These are phyloP conservation scores for Tricholaema leucomelas DNA, from an alignment of 2,113 vertebrate species.

Conservation along the genomic window DNA sequence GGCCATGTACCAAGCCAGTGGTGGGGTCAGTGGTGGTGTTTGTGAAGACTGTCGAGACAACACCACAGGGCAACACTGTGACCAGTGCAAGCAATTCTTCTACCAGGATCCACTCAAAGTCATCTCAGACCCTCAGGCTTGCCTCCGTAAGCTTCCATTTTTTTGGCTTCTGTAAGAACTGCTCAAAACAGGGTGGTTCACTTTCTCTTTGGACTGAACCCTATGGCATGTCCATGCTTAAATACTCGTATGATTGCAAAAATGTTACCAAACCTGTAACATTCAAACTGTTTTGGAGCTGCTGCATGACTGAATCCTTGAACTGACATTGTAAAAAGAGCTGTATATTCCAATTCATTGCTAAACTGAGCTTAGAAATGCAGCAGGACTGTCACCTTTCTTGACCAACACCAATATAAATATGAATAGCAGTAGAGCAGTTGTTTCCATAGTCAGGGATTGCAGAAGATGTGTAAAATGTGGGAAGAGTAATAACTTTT, in stretches of 20 bases:
- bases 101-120: constrained; percentile 77
- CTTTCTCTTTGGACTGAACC: background rate
- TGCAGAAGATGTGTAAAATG: background rate
- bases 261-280: background rate
- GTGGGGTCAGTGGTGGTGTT: constrained; percentile 78
- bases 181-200: background rate
- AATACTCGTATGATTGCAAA: background rate
- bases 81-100: constrained; percentile 77
- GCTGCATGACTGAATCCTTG: background rate
- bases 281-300: background rate
- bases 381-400: background rate
- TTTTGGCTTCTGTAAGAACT: background rate
- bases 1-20: constrained; percentile 60
- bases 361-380: background rate
- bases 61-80: constrained; percentile 83
- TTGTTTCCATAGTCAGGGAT: background rate
- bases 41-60: constrained; percentile 84
- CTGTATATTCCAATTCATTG: background rate
- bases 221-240: background rate
- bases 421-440: background rate
- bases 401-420: background rate
- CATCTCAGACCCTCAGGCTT: constrained; percentile 69
- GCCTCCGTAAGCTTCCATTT: constrained; percentile 76
- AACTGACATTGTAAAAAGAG: background rate
- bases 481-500: background rate